These are phyloP conservation scores for Sphyrna mokarran DNA, from an alignment of 2,113 vertebrate species.

Conservation along the genomic window DNA sequence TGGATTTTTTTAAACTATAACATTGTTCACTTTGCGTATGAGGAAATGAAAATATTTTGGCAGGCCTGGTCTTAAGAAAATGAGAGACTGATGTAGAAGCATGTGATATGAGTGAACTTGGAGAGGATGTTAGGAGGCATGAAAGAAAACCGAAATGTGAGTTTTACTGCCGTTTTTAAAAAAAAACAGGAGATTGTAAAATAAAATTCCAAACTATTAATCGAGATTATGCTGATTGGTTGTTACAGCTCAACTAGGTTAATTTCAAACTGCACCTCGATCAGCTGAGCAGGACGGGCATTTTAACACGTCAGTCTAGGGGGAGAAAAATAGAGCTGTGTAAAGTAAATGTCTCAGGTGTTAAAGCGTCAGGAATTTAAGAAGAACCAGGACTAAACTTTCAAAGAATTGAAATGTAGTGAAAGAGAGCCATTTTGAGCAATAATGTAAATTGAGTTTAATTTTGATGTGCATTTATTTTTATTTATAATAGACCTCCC, in stretches of 20 bases:
- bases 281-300: neutral
- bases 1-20: neutral
- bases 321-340: neutral
- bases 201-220: neutral
- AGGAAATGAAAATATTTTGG: neutral
- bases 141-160: neutral
- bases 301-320: neutral
- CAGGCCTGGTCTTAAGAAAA: neutral
- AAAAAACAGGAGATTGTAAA: neutral
- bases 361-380: neutral
- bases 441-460: neutral
- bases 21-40: neutral
- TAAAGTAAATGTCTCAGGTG: neutral
- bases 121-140: neutral
- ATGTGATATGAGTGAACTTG: neutral
- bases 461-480: neutral
- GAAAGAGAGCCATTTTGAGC: neutral
- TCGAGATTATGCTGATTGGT: neutral
- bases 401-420: neutral
- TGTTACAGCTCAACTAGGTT: neutral
- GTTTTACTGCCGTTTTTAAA: neutral
- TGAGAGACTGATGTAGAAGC: neutral
- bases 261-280: neutral
- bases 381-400: neutral
- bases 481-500: neutral